Evolutionary conservation across 2,888 invertebrate species (phyloP), one percentile per base, ranked within the genome.

Genomic region (Iselma pallidipennis): DNA sequence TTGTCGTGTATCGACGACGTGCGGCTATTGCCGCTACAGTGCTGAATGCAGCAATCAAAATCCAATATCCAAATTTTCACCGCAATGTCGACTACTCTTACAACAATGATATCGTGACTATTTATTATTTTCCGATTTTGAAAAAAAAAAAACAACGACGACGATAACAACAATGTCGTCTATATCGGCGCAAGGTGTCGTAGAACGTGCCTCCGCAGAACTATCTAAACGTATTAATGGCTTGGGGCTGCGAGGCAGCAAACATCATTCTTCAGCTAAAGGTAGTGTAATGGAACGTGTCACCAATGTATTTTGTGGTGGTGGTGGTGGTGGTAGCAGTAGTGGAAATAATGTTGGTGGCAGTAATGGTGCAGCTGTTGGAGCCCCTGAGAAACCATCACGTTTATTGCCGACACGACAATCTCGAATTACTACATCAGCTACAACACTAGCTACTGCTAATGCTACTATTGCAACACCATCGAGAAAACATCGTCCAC

Each of bases 131-230:
- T 25, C 9, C 6, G 28, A 28, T 28, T 28, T 28, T 5, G 7
- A 6, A 28, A 28, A n/a, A n/a, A n/a, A n/a, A n/a, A n/a, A n/a
- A n/a, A 9, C 31, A 4, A n/a, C 9, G 59, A 16, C 55, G 54
- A 57, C 56, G 16, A 42, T 50, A 53, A 53, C 25, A 33, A 10
- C 50, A 23, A 91, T 91, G 91, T 91, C 91, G 80, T 91, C 91
- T 77, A 91, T 92, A 83, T 92, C 92, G 74, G 91, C 92, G 75
- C 93, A 93, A 83, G 94, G 94, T 77, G 94, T 94, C 78, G 94
- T 95, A 82, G 94, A 95, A 85, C 88, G 94, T 77, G 94, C 94
- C 76, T 94, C 93, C 73, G 94, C 94, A 69, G 94, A 95, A 83
- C 85, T 95, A 69, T 91, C 93, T 73, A 93, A 94, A 79, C 89